Base-by-base conservation (phyloP, 1,140 invertebrate species). In the Ditylenchus dipsaci region DNA sequence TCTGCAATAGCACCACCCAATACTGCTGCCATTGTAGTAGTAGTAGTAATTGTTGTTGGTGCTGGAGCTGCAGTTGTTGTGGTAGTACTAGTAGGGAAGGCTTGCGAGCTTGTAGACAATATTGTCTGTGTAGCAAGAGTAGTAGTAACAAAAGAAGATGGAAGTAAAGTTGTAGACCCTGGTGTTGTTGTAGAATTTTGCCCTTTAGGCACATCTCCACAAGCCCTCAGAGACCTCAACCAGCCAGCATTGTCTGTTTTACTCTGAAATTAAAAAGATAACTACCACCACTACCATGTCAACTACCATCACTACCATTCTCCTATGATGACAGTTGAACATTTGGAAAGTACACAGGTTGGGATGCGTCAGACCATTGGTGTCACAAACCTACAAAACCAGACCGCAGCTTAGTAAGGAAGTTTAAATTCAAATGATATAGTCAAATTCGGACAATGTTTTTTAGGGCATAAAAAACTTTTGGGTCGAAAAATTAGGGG, bases 301-400 rank as follows among this genome's bases (percentile, higher is more conserved):
- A 13, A 15, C 23, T 13, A 21, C 11, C 21, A 59, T 59, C 11
- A 59, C 17, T 59, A 59, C 57, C 57, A 30, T 59, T 59, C 23
- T 76, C 49, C 75, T 27, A 63, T 78, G 77, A 17, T 56, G 53
- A 58, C 75, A 76, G 61, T 77, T 79, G 56, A 63, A 65, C 72
- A 79, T 76, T 71, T 76, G 77, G 33, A 78, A 76, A 26, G 73
- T 59, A 53, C 75, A 76, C 23, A 76, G 27, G 43, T 76, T 76
- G 23, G 76, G 75, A 65, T 79, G 73, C 1, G 75, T 78, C 21
- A 79, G 42, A 15, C 62, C 67, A 47, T 76, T 63, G 17, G 65
- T 67, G 27, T 78, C 75, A 49, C 75, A 76, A n/a, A 76, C n/a
- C n/a, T n/a, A n/a, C n/a, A n/a, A n/a, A n/a, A n/a, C n/a, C n/a